Evolutionary conservation across 2,113 vertebrate genomes (phyloP), one percentile per base, ranked within the genome.

Genomic region (Boulengeromyrus knoepffleri): DNA sequence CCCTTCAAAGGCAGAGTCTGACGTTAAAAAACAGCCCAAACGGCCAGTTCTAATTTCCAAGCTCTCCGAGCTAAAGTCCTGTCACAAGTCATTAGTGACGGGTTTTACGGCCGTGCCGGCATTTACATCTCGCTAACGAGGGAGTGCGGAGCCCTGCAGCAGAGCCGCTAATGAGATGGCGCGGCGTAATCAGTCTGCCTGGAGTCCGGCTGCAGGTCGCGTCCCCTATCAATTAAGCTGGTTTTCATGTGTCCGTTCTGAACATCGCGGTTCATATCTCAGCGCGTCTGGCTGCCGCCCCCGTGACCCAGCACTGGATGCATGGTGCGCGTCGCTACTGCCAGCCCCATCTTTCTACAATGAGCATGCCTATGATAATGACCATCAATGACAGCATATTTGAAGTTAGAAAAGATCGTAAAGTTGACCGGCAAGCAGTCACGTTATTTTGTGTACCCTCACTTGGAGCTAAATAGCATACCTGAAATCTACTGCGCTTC

Each of bases 51-150:
- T 62, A 27, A 56, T 56, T 39, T 36, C 47, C 47, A 50, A 31
- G 46, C 27, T 87, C 46, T 31, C 46, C 2, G 24, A 52, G 24
- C 49, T 24, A 27, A 12, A 50, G 15, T 80, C 56, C 45, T 46
- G 13, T 62, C 90, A 87, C 27, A 85, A 89, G 85, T 91, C 89
- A 66, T 93, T 91, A 91, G 52, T 91, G 90, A 88, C 52, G 49
- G 17, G 86, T 89, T 92, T 92, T 90, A 88, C 46, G 80, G 85
- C 85, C 89, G 87, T 85, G 50, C 74, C 88, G 89, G 90, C 91
- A 92, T 89, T 91, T 92, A 92, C 90, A 90, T 91, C 62, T 91
- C 90, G 89, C 87, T 93, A 92, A 92, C 77, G 89, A 92, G 90
- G 88, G 56, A 70, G 46, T 52, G 53, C 58, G 90, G 89, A 45